Conservation (phyloP, 2,113 vertebrate species). For the Leucopsar rothschildi region DNA sequence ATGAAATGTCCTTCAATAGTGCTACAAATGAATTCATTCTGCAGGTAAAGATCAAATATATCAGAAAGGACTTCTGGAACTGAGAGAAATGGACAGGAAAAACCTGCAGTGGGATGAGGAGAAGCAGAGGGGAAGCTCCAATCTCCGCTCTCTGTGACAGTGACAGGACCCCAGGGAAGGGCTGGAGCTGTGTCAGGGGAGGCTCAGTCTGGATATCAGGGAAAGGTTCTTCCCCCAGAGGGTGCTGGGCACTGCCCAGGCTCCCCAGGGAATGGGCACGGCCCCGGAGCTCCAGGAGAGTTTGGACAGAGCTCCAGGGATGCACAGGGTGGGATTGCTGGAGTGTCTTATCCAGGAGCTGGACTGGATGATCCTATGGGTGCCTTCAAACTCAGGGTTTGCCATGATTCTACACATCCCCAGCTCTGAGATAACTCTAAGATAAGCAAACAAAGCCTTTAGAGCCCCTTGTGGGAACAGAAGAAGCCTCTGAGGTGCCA, state of each 20-base stretch:
- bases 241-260: background rate
- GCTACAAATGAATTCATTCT: constrained; percentile 73
- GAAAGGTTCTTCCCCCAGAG: background rate
- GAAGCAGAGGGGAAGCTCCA: background rate
- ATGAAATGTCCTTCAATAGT: constrained; percentile 62
- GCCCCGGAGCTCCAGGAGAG: background rate
- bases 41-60: constrained; percentile 70
- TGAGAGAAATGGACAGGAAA: background rate
- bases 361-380: background rate
- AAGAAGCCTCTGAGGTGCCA: background rate
- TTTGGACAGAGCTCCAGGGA: accelerated
- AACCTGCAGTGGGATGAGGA: background rate
- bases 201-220: accelerated
- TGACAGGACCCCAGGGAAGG: background rate
- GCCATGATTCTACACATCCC: background rate
- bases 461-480: background rate
- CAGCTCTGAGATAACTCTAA: background rate
- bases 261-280: background rate
- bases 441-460: background rate
- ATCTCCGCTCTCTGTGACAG: background rate
- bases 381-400: background rate
- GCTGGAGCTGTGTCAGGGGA: background rate
- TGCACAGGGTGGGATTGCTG: background rate
- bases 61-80: background rate
- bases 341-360: background rate